A percentile compares a stretch with the other conserved stretches of the same genome.
phyloP scores from a whole-genome alignment of 2,888 invertebrate genomes.

The Leucophenga maculata region DNA sequence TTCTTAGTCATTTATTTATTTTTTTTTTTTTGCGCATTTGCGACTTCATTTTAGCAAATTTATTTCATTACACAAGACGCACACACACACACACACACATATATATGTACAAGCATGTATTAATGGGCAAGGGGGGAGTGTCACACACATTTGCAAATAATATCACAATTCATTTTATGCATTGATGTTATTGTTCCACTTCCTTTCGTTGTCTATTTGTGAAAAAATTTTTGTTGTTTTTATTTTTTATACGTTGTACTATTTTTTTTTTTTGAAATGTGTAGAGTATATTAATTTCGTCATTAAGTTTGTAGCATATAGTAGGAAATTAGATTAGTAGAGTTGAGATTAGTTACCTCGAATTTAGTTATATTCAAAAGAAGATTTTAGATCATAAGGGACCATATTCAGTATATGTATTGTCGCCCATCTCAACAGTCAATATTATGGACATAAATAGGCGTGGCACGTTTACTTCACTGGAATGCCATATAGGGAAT shows the following conservation, averaged over 20 bases:
- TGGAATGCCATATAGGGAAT: too few species aligned
- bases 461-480: too few species aligned
- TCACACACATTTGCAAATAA: slow-evolving; percentile 11
- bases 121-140: background rate
- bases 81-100: background rate
- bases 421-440: too few species aligned
- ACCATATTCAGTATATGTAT: too few species aligned
- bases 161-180: slow-evolving; percentile 4
- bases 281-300: background rate
- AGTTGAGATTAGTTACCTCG: too few species aligned
- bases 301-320: too few species aligned
- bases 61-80: slow-evolving; percentile 18
- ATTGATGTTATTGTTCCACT: too few species aligned
- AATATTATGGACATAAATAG: too few species aligned
- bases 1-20: background rate
- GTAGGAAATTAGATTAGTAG: too few species aligned
- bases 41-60: slow-evolving; percentile 15
- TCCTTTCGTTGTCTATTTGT: background rate
- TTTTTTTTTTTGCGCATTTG: slow-evolving; percentile 3
- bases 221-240: slow-evolving; percentile 13
- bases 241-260: background rate
- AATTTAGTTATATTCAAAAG: too few species aligned
- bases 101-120: background rate
- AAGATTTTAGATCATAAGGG: too few species aligned
- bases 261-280: background rate